Evolutionary conservation across 1,140 invertebrate species (phyloP).

Genomic region (Microplitis mediator): DNA sequence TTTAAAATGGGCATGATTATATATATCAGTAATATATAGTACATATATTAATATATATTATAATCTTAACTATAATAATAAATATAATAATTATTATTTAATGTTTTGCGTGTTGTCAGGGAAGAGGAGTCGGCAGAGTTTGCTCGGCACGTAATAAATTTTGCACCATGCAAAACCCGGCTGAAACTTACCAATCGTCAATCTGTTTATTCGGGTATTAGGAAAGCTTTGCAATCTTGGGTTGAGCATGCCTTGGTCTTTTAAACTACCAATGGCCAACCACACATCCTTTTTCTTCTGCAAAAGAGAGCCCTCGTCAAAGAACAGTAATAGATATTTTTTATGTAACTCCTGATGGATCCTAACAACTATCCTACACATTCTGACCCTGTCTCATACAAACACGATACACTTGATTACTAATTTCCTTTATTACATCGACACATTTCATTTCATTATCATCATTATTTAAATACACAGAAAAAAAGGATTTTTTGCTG

Average conservation of each 20-base stretch:
- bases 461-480: too few relatives aligned
- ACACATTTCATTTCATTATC: too few relatives aligned
- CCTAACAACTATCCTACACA: neutral
- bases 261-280: conserved; percentile 63
- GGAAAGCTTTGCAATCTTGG: conserved; percentile 62
- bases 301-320: conserved; percentile 63
- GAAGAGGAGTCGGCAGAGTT: conserved; percentile 44
- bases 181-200: conserved; percentile 58
- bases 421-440: too few relatives aligned
- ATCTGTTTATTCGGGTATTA: conserved; percentile 57
- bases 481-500: too few relatives aligned
- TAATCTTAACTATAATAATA: conserved; percentile 7
- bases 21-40: neutral
- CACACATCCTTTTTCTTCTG: conserved; percentile 63
- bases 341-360: conserved; percentile 35
- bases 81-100: neutral
- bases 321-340: conserved; percentile 54
- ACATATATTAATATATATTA: neutral
- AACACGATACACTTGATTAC: too few relatives aligned
- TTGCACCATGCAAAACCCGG: conserved; percentile 43
- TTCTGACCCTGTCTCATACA: too few relatives aligned
- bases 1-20: neutral
- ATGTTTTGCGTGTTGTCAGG: conserved; percentile 2
- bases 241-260: conserved; percentile 61
- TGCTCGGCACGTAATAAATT: conserved; percentile 42